These are phyloP conservation scores for Ataeniobius toweri DNA, from an alignment of 2,797 vertebrate species.

Conservation along the genomic window DNA sequence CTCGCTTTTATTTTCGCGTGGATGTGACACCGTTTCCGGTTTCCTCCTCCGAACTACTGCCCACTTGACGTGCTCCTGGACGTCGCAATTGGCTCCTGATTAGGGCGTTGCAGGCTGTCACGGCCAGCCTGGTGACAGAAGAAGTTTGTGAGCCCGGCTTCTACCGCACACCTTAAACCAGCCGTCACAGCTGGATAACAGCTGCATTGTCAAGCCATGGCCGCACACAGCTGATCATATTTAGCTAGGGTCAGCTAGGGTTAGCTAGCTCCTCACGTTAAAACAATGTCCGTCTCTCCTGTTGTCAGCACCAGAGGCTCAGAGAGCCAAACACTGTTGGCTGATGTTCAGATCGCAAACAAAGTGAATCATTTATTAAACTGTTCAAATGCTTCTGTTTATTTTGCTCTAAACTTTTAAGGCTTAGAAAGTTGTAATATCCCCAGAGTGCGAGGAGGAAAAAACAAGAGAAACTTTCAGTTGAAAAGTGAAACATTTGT, in stretches of 20 bases:
- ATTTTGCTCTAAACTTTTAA: not conserved
- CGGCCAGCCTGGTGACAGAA: conserved; percentile 9
- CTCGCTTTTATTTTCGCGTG: conserved; percentile 28
- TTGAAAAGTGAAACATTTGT: not conserved
- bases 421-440: not conserved
- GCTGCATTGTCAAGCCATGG: not conserved
- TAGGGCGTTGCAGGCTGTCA: conserved; percentile 41
- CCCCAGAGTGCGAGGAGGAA: not conserved
- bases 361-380: conserved; percentile 34
- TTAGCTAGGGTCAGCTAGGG: conserved; percentile 13
- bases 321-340: conserved; percentile 12
- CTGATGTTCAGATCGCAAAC: not conserved
- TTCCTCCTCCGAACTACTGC: accelerated
- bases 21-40: not conserved
- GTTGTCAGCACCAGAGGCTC: conserved; percentile 2
- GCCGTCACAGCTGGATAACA: not conserved
- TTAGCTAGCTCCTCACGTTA: conserved; percentile 8
- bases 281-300: not conserved
- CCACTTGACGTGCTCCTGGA: not conserved
- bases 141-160: not conserved
- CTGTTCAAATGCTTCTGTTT: not conserved
- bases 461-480: not conserved
- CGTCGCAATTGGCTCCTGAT: conserved; percentile 15
- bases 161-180: not conserved
- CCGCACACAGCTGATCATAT: not conserved